Evolutionary conservation across 2,888 invertebrate genomes (phyloP).

Genomic region (Brenthis ino): DNA sequence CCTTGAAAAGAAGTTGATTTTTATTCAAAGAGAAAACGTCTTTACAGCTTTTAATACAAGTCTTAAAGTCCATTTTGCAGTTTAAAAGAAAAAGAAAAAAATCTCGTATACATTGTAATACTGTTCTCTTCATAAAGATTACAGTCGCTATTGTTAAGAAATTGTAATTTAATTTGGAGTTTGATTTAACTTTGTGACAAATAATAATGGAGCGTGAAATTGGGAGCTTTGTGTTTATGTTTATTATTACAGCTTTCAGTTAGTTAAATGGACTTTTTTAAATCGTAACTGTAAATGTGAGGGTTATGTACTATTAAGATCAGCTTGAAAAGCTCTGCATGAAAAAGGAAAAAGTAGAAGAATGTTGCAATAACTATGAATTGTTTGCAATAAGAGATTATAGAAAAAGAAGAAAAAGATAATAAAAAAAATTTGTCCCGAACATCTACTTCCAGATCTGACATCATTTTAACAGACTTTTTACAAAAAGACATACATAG

Average conservation of each 20-base stretch:
- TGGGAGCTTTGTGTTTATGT: background rate
- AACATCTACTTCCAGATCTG: too few relatives aligned
- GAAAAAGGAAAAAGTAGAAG: too few relatives aligned
- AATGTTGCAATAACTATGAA: too few relatives aligned
- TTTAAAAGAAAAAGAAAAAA: background rate
- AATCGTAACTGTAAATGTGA: too few relatives aligned
- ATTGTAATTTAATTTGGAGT: constrained; percentile 24
- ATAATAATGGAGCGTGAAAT: constrained; percentile 14
- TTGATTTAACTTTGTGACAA: constrained; percentile 17
- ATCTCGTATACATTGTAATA: constrained; percentile 1
- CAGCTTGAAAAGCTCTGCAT: too few relatives aligned
- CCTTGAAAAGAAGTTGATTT: constrained; percentile 1
- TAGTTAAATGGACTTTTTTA: too few relatives aligned
- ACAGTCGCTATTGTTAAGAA: constrained; percentile 16
- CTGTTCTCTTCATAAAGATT: constrained; percentile 20
- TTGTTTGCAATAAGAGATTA: too few relatives aligned
- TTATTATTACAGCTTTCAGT: background rate
- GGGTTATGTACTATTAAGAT: too few relatives aligned
- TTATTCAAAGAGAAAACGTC: background rate
- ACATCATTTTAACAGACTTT: too few relatives aligned
- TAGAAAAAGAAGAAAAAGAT: too few relatives aligned
- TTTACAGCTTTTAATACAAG: background rate
- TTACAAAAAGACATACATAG: too few relatives aligned
- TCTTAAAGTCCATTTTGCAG: background rate
- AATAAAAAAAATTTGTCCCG: too few relatives aligned